Base-by-base conservation (phyloP, 2,797 vertebrate genomes). In the Falco biarmicus region DNA sequence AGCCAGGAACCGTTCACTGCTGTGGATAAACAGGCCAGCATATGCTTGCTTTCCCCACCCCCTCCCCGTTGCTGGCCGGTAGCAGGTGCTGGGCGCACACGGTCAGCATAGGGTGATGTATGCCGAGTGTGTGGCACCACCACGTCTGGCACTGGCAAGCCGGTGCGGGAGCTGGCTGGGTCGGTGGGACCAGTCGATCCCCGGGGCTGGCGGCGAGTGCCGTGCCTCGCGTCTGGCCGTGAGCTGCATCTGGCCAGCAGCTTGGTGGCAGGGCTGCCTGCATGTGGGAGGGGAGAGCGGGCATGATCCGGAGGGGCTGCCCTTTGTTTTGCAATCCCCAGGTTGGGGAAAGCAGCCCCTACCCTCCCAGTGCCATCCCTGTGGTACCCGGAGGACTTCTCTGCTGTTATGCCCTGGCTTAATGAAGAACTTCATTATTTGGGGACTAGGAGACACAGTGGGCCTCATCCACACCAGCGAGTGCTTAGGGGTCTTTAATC, bases 401-500 rank as follows among this genome's bases (percentile, higher is more conserved):
- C 15, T 64, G 74, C 81, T 10, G 1, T 68, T 68, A 31, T 28
- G 56, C 10, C 41, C 69, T 19, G 59, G 61, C 21, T 94, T 88
- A 43, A 73, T 41, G 75, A 39, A 41, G 80, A 50, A 15, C 61
- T 71, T 41, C 0, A 10, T 64, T 48, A 14, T 50, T 54, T 43
- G 71, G 54, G 77, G 20, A 2, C 25, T 45, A 3, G 82, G 61
- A 92, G 82, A 92, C 79, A 63, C 48, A 15, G 3, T 37, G 22
- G 68, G 43, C 84, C 60, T 51, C 29, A 17, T 15, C 68, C 31
- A 5, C 0, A 24, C 53, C 54, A 75, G 57, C 0, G 1, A 85
- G 87, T 15, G 68, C 65, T 96, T 84, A 83, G 59, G 84, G 65
- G 26, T 86, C 76, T 68, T 80, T 95, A 91, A 93, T 92, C 91